Evolutionary conservation across 2,888 invertebrate genomes (phyloP).

Genomic region (Pollenia labialis): DNA sequence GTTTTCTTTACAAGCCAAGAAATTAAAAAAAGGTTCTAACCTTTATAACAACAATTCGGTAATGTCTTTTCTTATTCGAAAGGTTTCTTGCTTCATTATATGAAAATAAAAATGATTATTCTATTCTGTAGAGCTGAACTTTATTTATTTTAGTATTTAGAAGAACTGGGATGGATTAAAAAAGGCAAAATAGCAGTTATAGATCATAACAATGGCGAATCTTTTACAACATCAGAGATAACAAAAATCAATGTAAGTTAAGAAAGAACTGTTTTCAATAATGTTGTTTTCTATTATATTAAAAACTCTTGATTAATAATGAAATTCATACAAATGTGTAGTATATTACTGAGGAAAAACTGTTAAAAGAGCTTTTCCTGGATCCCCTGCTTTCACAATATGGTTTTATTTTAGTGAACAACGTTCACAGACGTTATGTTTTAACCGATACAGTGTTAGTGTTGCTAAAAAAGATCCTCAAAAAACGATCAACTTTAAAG

Average conservation of each 20-base stretch:
- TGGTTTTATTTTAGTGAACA: conserved; percentile 94
- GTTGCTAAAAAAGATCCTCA: conserved; percentile 94
- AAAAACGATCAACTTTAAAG: conserved; percentile 91
- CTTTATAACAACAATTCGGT: conserved; percentile 43
- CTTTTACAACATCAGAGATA: conserved; percentile 84
- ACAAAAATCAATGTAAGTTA: conserved; percentile 53
- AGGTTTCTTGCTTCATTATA: not conserved
- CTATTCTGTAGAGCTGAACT: not conserved
- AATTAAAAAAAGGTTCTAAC: not conserved
- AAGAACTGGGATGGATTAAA: conserved; percentile 93
- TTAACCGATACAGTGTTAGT: conserved; percentile 98
- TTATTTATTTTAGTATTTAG: conserved; percentile 88
- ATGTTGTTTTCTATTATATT: not conserved
- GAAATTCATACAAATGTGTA: conserved; percentile 80
- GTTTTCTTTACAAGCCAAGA: too few species aligned
- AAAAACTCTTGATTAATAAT: not conserved
- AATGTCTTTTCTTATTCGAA: conserved; percentile 35
- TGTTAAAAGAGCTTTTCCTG: conserved; percentile 96
- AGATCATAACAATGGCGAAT: conserved; percentile 94
- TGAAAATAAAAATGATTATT: not conserved
- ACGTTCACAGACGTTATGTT: conserved; percentile 97
- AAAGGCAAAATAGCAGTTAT: conserved; percentile 94
- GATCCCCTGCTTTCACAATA: conserved; percentile 97
- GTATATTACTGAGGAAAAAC: conserved; percentile 98
- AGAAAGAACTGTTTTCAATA: not conserved